A percentile compares a stretch with the other conserved stretches of the same genome.
Conservation (phyloP, 2,113 vertebrate species). For the Corythoichthys intestinalis region DNA sequence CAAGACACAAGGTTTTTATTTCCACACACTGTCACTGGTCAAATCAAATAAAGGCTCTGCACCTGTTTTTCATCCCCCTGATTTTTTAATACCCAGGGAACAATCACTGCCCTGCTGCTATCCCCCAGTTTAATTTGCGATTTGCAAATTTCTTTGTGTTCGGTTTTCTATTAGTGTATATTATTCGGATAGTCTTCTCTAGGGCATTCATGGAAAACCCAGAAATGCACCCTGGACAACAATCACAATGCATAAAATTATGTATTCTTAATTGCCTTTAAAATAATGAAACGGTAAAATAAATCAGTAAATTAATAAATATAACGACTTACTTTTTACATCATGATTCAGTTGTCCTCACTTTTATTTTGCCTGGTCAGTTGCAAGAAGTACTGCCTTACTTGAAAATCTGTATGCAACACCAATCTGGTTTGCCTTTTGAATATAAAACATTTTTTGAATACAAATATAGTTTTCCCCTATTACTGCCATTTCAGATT, state of each 20-base stretch:
- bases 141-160: not conserved
- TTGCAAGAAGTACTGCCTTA: not conserved
- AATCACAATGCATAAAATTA: not conserved
- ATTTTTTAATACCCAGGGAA: not conserved
- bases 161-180: not conserved
- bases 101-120: not conserved
- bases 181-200: not conserved
- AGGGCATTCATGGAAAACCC: not conserved
- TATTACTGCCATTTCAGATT: not conserved
- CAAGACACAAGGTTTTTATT: not conserved
- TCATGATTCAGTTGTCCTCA: not conserved
- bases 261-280: not conserved
- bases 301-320: too few relatives aligned
- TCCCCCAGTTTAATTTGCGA: not conserved
- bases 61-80: not conserved
- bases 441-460: not conserved
- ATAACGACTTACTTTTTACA: too few relatives aligned
- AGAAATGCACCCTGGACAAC: not conserved
- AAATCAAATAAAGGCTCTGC: not conserved
- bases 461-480: not conserved
- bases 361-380: too few relatives aligned
- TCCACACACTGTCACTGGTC: not conserved
- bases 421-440: not conserved
- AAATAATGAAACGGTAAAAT: not conserved
- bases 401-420: not conserved